A percentile compares a stretch with the other conserved stretches of the same genome.
Evolutionary conservation across 2,888 invertebrate species (phyloP).

Genomic region (Sinelater perroti): DNA sequence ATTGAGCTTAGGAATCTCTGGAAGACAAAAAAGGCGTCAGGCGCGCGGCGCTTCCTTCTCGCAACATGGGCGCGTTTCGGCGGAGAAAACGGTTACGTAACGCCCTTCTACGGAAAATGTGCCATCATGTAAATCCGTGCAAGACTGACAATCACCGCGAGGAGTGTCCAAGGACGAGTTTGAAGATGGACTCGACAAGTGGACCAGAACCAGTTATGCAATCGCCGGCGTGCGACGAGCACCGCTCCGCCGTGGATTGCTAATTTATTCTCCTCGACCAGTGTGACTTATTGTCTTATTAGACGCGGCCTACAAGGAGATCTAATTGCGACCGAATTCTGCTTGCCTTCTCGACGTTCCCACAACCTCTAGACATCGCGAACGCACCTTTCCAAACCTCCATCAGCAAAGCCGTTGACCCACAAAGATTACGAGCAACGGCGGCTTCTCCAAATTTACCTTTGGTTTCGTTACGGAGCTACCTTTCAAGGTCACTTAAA

Average conservation of each 20-base stretch:
- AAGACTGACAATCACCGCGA: slow-evolving; percentile 26
- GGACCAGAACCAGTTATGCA: slow-evolving; percentile 37
- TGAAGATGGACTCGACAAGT: slow-evolving; percentile 37
- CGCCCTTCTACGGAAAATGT: slow-evolving; percentile 19
- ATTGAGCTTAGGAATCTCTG: slow-evolving; percentile 58
- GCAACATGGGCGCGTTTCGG: no score
- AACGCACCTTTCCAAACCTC: no score
- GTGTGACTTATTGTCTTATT: slow-evolving; percentile 30
- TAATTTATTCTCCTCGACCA: slow-evolving; percentile 20
- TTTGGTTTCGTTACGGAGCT: no score
- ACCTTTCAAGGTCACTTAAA: no score
- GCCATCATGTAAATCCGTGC: slow-evolving; percentile 29
- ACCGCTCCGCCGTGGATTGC: slow-evolving; percentile 20
- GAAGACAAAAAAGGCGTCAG: slow-evolving; percentile 42
- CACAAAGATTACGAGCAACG: no score
- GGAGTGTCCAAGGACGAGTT: slow-evolving; percentile 34
- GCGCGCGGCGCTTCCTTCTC: no score
- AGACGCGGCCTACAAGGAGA: slow-evolving; percentile 4
- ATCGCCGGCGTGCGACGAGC: slow-evolving; percentile 26
- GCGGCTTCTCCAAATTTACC: no score
- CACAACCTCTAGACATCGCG: no score
- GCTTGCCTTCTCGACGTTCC: no score
- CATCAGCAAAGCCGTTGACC: no score
- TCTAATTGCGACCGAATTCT: slow-evolving; percentile 1
- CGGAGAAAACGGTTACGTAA: slow-evolving; percentile 10